Percentiles rank a stretch among this genome's conserved stretches.
phyloP scores from a whole-genome alignment of 2,888 invertebrate species.

The Pseudoips prasinana region DNA sequence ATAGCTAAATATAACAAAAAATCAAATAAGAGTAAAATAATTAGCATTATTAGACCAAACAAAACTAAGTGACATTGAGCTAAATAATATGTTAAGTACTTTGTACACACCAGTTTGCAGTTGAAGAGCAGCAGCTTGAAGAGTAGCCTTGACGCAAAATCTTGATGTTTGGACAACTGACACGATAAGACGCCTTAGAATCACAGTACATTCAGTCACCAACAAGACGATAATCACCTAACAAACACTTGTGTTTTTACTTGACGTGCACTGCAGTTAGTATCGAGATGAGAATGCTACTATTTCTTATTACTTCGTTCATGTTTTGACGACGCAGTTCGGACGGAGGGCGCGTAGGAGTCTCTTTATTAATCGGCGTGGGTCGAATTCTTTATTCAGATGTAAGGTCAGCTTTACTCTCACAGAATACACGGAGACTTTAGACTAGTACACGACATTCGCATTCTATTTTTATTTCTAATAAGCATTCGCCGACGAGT shows the following conservation, averaged over 20 bases:
- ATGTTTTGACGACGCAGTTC: slow-evolving; percentile 51
- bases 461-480: slow-evolving; percentile 47
- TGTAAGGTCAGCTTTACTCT: slow-evolving; percentile 64
- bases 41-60: too few relatives aligned
- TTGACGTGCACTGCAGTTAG: slow-evolving; percentile 21
- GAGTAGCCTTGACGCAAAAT: slow-evolving; percentile 50
- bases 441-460: slow-evolving; percentile 36
- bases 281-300: slow-evolving; percentile 30
- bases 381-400: slow-evolving; percentile 64
- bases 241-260: slow-evolving; percentile 33
- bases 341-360: slow-evolving; percentile 64
- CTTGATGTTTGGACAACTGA: slow-evolving; percentile 32
- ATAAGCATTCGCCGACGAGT: slow-evolving; percentile 44
- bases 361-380: slow-evolving; percentile 68
- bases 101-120: slow-evolving; percentile 35
- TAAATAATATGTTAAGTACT: neutral
- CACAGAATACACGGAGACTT: slow-evolving; percentile 46
- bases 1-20: too few relatives aligned
- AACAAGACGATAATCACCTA: too few relatives aligned
- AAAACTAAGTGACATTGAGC: neutral
- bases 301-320: slow-evolving; percentile 50
- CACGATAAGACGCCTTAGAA: slow-evolving; percentile 7
- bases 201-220: slow-evolving; percentile 10
- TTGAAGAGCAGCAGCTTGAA: slow-evolving; percentile 30
- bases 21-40: too few relatives aligned